Evolutionary conservation across 2,888 invertebrate genomes (phyloP), one percentile per base, ranked within the genome.

Genomic region (Apocheima hispidaria): DNA sequence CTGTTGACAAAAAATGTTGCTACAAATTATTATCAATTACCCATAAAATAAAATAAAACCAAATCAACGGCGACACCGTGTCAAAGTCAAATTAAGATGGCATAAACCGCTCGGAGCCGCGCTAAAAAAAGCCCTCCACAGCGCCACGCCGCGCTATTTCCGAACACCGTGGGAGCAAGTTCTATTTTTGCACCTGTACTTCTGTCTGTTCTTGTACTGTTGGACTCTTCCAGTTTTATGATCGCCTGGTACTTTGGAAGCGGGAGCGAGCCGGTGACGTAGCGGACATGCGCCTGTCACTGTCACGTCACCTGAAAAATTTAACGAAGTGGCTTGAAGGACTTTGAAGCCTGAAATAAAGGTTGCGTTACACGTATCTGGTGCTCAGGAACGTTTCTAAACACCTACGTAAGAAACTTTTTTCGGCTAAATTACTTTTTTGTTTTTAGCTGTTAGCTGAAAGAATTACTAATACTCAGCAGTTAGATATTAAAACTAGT

Each of bases 231-330:
- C 35, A 26, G 40, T 33, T 30, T 82, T 80, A 77, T 92, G 85
- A 9, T 79, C 70, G 73, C 92, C 93, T 93, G 78, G 90, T 93
- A 90, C 81, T 71, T 75, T 75, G 78, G 82, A 83, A 80, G 79
- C 78, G 75, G 72, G 79, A 82, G 78, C 86, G 89, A 87, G 84
- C 83, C 84, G 82, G 87, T 93, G 93, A 93, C 93, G 92, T 90
- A 91, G 87, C 75, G 76, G 91, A 91, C 84, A 80, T 81, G 81
- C 74, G 76, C 74, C 82, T 84, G 87, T 88, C 89, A 89, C 76
- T 86, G 72, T 75, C 84, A 83, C 58, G 68, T 73, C 76, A 81
- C 79, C 74, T 68, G 69, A 70, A 56, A 63, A 49, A 65, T 66
- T 65, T 69, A 67, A 64, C 28, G 58, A n/a, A 6, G 46, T 20